A percentile compares a stretch with the other conserved stretches of the same genome.
Evolutionary conservation across 2,888 invertebrate species (phyloP).

Genomic region (Hypomecis punctinalis): DNA sequence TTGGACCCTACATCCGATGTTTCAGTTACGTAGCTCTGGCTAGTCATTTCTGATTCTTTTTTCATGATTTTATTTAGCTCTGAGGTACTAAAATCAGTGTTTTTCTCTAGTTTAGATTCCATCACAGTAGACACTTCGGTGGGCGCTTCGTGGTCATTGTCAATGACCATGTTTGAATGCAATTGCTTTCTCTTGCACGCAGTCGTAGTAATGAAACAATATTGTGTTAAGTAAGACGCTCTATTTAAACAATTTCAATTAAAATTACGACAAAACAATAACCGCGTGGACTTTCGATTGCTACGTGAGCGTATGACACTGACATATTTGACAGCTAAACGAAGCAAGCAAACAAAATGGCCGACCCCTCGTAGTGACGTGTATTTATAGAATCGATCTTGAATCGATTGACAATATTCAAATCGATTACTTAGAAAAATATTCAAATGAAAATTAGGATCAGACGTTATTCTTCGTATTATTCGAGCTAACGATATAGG

Average conservation of each 20-base stretch:
- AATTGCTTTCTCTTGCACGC: neutral
- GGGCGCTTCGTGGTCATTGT: constrained; percentile 51
- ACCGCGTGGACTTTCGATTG: neutral
- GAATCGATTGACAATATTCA: too few species aligned
- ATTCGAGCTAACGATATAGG: too few species aligned
- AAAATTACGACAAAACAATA: constrained; percentile 1
- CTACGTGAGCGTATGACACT: too few species aligned
- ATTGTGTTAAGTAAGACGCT: neutral
- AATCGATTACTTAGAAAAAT: too few species aligned
- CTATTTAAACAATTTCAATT: neutral
- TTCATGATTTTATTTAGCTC: neutral
- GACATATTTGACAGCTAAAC: too few species aligned
- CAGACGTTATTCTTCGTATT: too few species aligned
- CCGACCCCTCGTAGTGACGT: too few species aligned
- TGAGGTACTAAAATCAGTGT: neutral
- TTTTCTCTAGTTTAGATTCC: neutral
- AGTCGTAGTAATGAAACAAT: constrained; percentile 1
- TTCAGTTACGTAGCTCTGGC: neutral
- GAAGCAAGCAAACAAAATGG: too few species aligned
- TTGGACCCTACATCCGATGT: neutral
- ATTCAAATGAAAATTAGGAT: too few species aligned
- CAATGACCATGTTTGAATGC: constrained; percentile 57
- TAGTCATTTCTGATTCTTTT: neutral
- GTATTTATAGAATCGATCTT: too few species aligned
- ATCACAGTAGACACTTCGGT: constrained; percentile 43